Evolutionary conservation across 2,888 invertebrate genomes (phyloP).

Genomic region (Melipona bicolor): DNA sequence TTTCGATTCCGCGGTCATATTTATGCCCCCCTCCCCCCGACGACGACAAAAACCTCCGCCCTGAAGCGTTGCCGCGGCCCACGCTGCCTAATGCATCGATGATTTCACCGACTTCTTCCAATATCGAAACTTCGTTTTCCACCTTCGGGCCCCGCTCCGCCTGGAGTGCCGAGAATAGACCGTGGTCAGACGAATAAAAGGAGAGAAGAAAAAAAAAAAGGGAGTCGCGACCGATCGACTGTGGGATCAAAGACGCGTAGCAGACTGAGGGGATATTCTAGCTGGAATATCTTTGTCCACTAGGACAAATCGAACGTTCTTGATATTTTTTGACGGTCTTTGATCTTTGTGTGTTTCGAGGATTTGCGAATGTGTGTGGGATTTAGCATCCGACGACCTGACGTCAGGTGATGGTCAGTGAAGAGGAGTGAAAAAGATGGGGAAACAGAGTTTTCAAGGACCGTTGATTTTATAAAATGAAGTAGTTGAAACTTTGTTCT

Average conservation of each 20-base stretch:
- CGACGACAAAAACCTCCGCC: slow-evolving; percentile 16
- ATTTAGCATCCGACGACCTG: too few relatives aligned
- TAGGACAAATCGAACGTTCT: too few relatives aligned
- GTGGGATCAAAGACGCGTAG: slow-evolving; percentile 19
- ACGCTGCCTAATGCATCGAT: slow-evolving; percentile 21
- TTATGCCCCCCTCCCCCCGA: background rate
- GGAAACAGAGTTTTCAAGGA: too few relatives aligned
- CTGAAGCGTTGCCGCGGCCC: slow-evolving; percentile 18
- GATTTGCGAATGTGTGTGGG: too few relatives aligned
- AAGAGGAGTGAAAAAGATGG: too few relatives aligned
- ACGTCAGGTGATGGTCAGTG: too few relatives aligned
- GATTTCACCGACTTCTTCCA: background rate
- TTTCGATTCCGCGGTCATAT: slow-evolving; percentile 43
- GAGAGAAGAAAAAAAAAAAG: background rate
- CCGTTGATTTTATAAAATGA: too few relatives aligned
- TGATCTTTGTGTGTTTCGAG: too few relatives aligned
- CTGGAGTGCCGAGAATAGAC: background rate
- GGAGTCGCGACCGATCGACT: slow-evolving; percentile 13
- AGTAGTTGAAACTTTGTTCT: too few relatives aligned
- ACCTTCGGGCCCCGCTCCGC: background rate
- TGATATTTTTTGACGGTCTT: too few relatives aligned
- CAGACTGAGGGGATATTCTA: too few relatives aligned
- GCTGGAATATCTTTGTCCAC: too few relatives aligned
- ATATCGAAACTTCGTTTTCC: background rate
- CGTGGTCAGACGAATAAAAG: background rate